Percentiles rank a stretch among this genome's conserved stretches.
Evolutionary conservation across 2,113 vertebrate genomes (phyloP).

Genomic region (Chiloscyllium plagiosum): DNA sequence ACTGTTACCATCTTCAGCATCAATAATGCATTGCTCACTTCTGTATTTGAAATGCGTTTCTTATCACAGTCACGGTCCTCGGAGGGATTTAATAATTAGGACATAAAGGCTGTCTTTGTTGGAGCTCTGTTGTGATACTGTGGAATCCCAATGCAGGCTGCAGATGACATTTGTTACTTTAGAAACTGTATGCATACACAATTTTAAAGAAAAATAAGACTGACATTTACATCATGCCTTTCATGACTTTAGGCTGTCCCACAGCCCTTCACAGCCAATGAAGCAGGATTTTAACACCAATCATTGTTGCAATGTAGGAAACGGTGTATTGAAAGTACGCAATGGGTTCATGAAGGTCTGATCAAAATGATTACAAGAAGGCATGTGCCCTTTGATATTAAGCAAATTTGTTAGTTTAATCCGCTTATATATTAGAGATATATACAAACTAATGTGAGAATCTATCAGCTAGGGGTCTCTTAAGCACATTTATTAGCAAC

Average conservation of each 20-base stretch:
- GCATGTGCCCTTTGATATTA: too few species aligned
- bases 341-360: too few species aligned
- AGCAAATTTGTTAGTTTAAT: too few species aligned
- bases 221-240: not conserved
- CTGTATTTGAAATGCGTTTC: not conserved
- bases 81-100: not conserved
- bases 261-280: not conserved
- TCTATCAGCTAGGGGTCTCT: too few species aligned
- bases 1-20: not conserved
- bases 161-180: not conserved
- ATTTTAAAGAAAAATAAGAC: not conserved
- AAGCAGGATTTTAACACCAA: not conserved
- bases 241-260: not conserved
- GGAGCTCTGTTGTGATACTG: not conserved
- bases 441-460: too few species aligned
- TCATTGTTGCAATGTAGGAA: not conserved
- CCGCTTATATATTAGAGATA: too few species aligned
- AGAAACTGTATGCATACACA: not conserved
- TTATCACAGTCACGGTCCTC: not conserved
- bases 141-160: not conserved
- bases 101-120: not conserved
- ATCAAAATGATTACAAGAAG: too few species aligned
- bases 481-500: too few species aligned
- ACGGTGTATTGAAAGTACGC: not conserved
- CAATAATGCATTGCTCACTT: slow-evolving; percentile 10